phyloP scores from a whole-genome alignment of 2,888 invertebrate genomes.

The Clitarchus hookeri region DNA sequence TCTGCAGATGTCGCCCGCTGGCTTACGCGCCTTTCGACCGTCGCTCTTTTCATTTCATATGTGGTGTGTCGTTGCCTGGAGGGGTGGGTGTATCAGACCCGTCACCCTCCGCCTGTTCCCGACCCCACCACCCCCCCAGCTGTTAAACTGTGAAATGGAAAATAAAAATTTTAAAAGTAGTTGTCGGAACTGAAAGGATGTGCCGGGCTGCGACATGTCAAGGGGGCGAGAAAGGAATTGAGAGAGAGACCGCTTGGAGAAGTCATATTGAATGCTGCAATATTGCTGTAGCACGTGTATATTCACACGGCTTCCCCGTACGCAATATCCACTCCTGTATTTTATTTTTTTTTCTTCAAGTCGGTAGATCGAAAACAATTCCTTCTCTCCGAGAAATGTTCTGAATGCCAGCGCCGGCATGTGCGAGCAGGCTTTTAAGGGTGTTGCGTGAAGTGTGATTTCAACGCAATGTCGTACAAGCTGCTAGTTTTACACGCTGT shows the following conservation, averaged over 20 bases:
- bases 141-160: constrained; percentile 24
- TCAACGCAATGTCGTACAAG: too few relatives aligned
- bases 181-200: neutral
- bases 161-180: constrained; percentile 15
- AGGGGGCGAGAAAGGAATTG: neutral
- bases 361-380: too few relatives aligned
- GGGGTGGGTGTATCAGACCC: neutral
- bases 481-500: too few relatives aligned
- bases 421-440: too few relatives aligned
- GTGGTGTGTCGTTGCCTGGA: constrained; percentile 20
- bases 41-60: constrained; percentile 23
- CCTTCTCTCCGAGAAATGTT: too few relatives aligned
- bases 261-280: neutral
- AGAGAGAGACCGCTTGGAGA: neutral
- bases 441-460: too few relatives aligned
- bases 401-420: too few relatives aligned
- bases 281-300: constrained; percentile 14
- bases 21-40: neutral
- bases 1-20: constrained; percentile 20
- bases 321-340: neutral
- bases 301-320: neutral
- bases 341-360: neutral
- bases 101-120: neutral
- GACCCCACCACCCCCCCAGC: neutral
- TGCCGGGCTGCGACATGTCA: neutral